Percentiles rank a stretch among this genome's conserved stretches.
These are phyloP conservation scores for Anguilla anguilla DNA, from an alignment of 2,797 vertebrate genomes.

Conservation along the genomic window DNA sequence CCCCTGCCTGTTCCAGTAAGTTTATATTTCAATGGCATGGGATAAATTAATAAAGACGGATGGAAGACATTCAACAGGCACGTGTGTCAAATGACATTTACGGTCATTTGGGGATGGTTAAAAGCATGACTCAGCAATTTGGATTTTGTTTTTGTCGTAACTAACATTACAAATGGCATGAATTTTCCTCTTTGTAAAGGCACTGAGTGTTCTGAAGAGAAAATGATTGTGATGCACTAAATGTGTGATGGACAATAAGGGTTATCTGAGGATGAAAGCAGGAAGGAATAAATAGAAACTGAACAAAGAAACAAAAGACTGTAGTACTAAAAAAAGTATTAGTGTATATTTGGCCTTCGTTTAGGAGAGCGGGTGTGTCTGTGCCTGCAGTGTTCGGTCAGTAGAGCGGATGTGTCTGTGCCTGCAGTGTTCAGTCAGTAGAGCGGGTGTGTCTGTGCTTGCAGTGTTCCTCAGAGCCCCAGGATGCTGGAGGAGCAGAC, in stretches of 20 bases:
- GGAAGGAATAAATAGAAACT: background rate
- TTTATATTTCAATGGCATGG: background rate
- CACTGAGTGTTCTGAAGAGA: no score
- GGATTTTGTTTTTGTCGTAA: background rate
- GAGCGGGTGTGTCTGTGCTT: background rate
- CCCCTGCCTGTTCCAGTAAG: slow-evolving; percentile 77
- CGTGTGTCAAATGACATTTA: background rate
- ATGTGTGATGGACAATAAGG: background rate
- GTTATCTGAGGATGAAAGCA: background rate
- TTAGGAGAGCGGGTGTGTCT: no score
- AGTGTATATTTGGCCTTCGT: background rate
- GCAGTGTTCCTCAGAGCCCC: background rate
- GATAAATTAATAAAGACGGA: background rate
- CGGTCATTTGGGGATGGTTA: background rate
- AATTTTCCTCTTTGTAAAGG: background rate
- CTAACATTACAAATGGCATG: background rate
- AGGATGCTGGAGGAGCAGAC: slow-evolving; percentile 8
- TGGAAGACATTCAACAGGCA: background rate
- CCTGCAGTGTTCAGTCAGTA: no score
- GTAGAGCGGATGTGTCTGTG: no score
- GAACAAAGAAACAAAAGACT: background rate
- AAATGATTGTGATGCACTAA: background rate
- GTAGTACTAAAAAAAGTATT: background rate
- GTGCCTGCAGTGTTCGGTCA: no score
- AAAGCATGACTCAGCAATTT: background rate